Evolutionary conservation across 2,797 vertebrate species (phyloP).

Genomic region (Heliangelus exortis): DNA sequence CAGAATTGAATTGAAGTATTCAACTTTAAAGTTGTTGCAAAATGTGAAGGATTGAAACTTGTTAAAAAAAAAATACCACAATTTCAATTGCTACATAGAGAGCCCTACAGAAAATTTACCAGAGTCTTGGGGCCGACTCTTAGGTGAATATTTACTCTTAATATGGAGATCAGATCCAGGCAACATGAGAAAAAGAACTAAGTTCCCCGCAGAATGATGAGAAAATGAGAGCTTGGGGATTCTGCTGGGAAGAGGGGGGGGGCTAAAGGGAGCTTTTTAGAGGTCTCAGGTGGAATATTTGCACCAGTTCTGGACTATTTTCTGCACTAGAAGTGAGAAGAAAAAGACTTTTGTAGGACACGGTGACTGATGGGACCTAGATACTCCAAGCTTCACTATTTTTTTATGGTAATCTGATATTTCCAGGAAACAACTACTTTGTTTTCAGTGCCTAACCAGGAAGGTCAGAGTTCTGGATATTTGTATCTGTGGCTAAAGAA

Average conservation of each 20-base stretch:
- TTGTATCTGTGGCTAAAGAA: neutral
- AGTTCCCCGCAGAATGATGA: neutral
- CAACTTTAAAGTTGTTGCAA: neutral
- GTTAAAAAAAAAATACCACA: neutral
- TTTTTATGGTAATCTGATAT: neutral
- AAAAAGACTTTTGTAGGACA: neutral
- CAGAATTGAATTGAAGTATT: neutral
- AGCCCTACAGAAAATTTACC: neutral
- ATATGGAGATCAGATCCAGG: neutral
- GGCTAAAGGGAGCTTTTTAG: neutral
- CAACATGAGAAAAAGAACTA: rapidly evolving
- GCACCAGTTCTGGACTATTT: neutral
- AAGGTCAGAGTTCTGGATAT: neutral
- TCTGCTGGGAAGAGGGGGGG: neutral
- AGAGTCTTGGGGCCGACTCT: neutral
- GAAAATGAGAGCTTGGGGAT: neutral
- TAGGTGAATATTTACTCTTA: neutral
- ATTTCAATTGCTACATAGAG: neutral
- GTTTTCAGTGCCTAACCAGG: neutral
- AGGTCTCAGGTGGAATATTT: neutral
- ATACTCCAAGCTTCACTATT: neutral
- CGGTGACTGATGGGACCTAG: neutral
- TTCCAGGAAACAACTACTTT: neutral
- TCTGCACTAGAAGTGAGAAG: neutral
- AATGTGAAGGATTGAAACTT: neutral